Conservation (phyloP, 2,797 vertebrate species). For the Acrossocheilus fasciatus region DNA sequence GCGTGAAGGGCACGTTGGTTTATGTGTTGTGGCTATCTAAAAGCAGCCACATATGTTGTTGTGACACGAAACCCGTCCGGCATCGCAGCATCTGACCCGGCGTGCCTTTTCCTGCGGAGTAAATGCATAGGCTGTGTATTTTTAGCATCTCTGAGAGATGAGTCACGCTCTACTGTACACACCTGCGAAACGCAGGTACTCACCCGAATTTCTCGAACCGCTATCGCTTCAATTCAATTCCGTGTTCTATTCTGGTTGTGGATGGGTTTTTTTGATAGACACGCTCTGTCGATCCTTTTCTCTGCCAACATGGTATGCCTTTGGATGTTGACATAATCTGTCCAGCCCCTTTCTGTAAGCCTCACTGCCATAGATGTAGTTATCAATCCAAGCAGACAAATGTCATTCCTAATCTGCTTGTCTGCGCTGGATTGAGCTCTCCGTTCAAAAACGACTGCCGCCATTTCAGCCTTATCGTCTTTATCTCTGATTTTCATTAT, state of each 20-base stretch:
- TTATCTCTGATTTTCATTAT: constrained; percentile 63
- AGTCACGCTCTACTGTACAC: constrained; percentile 10
- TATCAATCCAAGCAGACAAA: constrained; percentile 75
- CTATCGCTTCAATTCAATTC: constrained; percentile 21
- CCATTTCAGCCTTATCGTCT: constrained; percentile 63
- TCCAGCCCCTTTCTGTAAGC: constrained; percentile 61
- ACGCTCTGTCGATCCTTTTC: not conserved
- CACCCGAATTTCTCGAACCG: not conserved
- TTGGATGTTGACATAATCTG: constrained; percentile 65
- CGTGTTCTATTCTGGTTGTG: constrained; percentile 1
- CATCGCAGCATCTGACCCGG: constrained; percentile 9
- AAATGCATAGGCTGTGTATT: constrained; percentile 30
- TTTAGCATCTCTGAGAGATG: constrained; percentile 37
- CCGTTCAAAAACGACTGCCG: constrained; percentile 54
- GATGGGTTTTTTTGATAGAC: constrained; percentile 46
- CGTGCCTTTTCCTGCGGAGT: not conserved
- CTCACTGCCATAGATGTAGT: constrained; percentile 64
- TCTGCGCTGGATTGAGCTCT: constrained; percentile 62
- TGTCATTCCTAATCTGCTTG: constrained; percentile 71
- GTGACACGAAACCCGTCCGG: not conserved
- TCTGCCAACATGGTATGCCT: constrained; percentile 57
- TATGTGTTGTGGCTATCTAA: constrained; percentile 1
- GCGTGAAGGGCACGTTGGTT: not conserved
- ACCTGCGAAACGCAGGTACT: constrained; percentile 16
- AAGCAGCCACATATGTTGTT: constrained; percentile 9